Base-by-base conservation (phyloP, 1,140 invertebrate genomes). In the Aphelenchoides avenae region DNA sequence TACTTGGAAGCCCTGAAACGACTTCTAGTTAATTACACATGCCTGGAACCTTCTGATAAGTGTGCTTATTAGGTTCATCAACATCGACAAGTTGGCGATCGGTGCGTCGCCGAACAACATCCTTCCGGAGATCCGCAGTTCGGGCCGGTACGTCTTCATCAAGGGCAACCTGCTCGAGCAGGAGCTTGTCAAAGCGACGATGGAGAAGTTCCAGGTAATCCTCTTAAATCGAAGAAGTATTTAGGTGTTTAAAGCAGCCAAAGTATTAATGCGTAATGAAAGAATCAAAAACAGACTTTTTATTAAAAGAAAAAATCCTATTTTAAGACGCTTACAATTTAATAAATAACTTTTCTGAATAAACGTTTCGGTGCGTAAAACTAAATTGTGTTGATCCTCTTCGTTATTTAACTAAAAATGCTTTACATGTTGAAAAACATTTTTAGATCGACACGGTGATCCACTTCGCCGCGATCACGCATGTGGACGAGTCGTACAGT, bases 391-490 rank as follows among this genome's bases (percentile, higher is more conserved):
- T n/a, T 13, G 13, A 44, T n/a, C 15, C 31, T 44, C 31, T 11
- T 44, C 42, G n/a, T n/a, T n/a, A 18, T 44, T n/a, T 13, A 44
- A 13, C 33, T 13, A 44, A 18, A 49, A 48, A 2, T 3, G 6
- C 1, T 49, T 11, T 13, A n/a, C 31, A n/a, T n/a, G n/a, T n/a
- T n/a, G n/a, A n/a, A n/a, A n/a, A n/a, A n/a, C 24, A n/a, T 56
- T 73, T 68, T 67, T 64, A 61, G 67, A 43, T 75, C 18, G 71
- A 75, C 47, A 76, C 74, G 34, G 65, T 78, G 7, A 78, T 76
- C 33, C 73, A 76, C 44, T 78, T 76, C 42, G 74, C 74, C 5
- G 74, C 74, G 29, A 74, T 78, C 18, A 77, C 73, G 29, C 74
- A 76, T 48, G 74, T 76, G 7, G 74, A 76, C 43, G 73, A 77